Evolutionary conservation across 2,113 vertebrate genomes (phyloP).

Genomic region (Eira barbara): DNA sequence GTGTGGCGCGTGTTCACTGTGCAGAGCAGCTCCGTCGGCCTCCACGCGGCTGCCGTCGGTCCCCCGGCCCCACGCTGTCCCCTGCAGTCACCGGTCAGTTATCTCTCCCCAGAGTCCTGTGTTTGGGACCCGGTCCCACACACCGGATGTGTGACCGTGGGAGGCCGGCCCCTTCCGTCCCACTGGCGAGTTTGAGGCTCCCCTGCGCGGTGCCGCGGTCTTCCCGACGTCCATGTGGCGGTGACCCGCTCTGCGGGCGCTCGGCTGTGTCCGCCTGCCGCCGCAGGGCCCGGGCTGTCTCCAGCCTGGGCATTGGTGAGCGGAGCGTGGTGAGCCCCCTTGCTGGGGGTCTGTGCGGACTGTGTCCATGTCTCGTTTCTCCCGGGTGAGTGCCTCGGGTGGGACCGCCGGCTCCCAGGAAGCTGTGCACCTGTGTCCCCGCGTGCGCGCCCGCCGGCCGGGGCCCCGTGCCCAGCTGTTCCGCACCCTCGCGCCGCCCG

Average conservation of each 20-base stretch:
- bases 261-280: rapidly evolving
- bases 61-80: rapidly evolving
- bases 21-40: no score
- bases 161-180: rapidly evolving
- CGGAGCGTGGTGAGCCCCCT: rapidly evolving
- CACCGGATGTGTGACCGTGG: rapidly evolving
- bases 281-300: rapidly evolving
- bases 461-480: background rate
- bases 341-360: rapidly evolving
- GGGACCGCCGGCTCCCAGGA: background rate
- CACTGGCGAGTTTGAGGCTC: background rate
- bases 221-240: rapidly evolving
- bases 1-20: rapidly evolving
- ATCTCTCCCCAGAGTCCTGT: rapidly evolving
- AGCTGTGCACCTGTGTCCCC: background rate
- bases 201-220: rapidly evolving
- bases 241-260: rapidly evolving
- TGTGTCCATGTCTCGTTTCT: background rate
- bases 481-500: background rate
- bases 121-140: rapidly evolving
- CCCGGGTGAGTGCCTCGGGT: rapidly evolving
- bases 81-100: rapidly evolving
- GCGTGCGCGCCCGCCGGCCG: background rate
- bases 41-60: rapidly evolving
- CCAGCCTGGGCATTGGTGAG: rapidly evolving